A percentile compares a stretch with the other conserved stretches of the same genome.
Conservation (phyloP, 2,888 invertebrate genomes). For the Dynastes tityus region DNA sequence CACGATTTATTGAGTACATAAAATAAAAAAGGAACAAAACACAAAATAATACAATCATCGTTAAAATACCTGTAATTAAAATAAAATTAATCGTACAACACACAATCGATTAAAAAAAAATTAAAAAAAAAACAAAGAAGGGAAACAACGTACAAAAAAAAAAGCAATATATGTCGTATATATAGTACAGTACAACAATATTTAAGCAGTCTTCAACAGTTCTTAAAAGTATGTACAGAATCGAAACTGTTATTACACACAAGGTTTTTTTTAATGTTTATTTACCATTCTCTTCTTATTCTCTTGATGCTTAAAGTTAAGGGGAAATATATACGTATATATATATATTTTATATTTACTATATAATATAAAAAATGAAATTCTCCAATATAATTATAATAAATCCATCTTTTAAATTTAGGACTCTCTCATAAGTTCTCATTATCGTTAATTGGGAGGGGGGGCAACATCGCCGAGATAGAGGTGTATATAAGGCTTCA, state of each 20-base stretch:
- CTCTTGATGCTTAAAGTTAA: conserved; percentile 33
- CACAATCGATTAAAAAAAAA: conserved; percentile 21
- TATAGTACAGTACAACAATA: conserved; percentile 51
- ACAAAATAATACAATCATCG: not conserved
- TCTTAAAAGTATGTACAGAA: conserved; percentile 60
- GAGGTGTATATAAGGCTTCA: conserved; percentile 55
- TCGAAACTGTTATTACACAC: conserved; percentile 53
- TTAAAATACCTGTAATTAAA: not conserved
- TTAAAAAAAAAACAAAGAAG: not conserved
- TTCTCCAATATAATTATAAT: not conserved
- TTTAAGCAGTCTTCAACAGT: conserved; percentile 63
- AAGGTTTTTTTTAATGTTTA: conserved; percentile 29
- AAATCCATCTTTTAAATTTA: conserved; percentile 23
- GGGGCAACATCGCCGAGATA: conserved; percentile 48
- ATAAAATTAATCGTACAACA: not conserved
- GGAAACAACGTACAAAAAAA: conserved; percentile 57
- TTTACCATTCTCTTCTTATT: conserved; percentile 36
- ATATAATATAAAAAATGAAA: conserved; percentile 15
- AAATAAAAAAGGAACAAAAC: not conserved
- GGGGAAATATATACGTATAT: conserved; percentile 11
- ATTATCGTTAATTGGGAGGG: not conserved
- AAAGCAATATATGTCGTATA: conserved; percentile 33
- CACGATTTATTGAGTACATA: not conserved
- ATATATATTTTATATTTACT: conserved; percentile 3
- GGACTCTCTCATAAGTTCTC: conserved; percentile 37